Base-by-base conservation (phyloP, 2,797 vertebrate genomes). In the Melanotaenia maccullochi region DNA sequence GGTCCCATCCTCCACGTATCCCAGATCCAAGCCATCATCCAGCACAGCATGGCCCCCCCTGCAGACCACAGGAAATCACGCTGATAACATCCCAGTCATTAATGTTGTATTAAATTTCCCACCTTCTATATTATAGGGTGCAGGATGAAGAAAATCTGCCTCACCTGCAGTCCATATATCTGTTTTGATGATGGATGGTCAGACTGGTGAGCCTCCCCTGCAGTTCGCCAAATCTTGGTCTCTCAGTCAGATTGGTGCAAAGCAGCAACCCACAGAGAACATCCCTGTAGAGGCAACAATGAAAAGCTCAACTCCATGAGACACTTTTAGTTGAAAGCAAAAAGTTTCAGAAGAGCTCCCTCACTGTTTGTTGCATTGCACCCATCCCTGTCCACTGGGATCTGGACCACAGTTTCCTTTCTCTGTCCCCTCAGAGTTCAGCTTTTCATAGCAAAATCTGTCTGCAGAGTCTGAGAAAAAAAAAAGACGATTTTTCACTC, bases 331-430 rank as follows among this genome's bases (percentile, higher is more conserved):
- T 52, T 58, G 1, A n/a, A 25, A 2, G n/a, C n/a, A 52, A 47
- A 59, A 22, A 6, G 0, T 7, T 33, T 22, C 20, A 20, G 7
- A 25, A 55, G 11, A 47, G 38, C 49, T 49, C 18, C 93, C 97
- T 96, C 89, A 99, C 98, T 97, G 98, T 86, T 99, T 99, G 92
- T 93, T 96, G 92, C 98, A 99, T 79, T 95, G 96, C 66, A 96
- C 86, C 98, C 98, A 99, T 88, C 93, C 94, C 13, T 91, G 94
- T 3, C 95, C 95, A 7, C 73, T 82, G 64, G 89, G 18, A 73
- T 96, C 96, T 2, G 91, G 95, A 25, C 98, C 98, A 60, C 98
- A 99, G 94, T 97, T 98, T 28, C 98, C 98, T 61, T 96, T 95
- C 85, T 98, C 97, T 0, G 96, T 97, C 60, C 97, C 98, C 82